Conservation (phyloP, 2,797 vertebrate genomes). For the Hemibagrus guttatus region DNA sequence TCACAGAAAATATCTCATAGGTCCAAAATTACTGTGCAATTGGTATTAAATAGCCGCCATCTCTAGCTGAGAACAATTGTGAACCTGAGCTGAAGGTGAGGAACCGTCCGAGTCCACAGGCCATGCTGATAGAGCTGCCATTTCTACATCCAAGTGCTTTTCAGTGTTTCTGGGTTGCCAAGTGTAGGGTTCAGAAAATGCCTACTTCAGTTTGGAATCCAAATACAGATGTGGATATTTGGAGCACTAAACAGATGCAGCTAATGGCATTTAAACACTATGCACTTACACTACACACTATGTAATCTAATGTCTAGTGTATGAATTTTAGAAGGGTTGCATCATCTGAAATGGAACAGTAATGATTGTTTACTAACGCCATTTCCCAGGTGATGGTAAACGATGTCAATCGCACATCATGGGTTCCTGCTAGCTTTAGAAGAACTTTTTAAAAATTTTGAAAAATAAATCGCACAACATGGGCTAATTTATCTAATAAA, state of each 20-base stretch:
- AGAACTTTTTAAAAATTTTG: too few relatives aligned
- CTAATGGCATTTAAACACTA: neutral
- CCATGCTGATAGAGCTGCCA: neutral
- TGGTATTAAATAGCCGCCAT: neutral
- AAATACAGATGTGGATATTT: neutral
- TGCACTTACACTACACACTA: too few relatives aligned
- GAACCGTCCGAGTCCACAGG: neutral
- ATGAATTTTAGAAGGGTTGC: too few relatives aligned
- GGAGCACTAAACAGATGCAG: neutral
- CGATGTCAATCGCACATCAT: too few relatives aligned
- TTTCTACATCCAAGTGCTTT: neutral
- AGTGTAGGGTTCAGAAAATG: neutral
- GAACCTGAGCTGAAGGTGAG: neutral
- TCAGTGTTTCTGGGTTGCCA: neutral
- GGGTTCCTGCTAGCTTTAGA: too few relatives aligned
- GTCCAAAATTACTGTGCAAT: neutral
- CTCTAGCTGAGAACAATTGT: slow-evolving; percentile 2
- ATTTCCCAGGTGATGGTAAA: too few relatives aligned
- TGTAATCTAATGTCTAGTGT: too few relatives aligned
- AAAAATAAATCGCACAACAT: too few relatives aligned
- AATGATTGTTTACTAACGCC: too few relatives aligned
- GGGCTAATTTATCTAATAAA: too few relatives aligned
- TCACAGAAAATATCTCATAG: neutral
- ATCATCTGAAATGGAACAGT: too few relatives aligned
- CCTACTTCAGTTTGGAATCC: neutral